Evolutionary conservation across 2,113 vertebrate genomes (phyloP), one percentile per base, ranked within the genome.

Genomic region (Cepphus grylle): DNA sequence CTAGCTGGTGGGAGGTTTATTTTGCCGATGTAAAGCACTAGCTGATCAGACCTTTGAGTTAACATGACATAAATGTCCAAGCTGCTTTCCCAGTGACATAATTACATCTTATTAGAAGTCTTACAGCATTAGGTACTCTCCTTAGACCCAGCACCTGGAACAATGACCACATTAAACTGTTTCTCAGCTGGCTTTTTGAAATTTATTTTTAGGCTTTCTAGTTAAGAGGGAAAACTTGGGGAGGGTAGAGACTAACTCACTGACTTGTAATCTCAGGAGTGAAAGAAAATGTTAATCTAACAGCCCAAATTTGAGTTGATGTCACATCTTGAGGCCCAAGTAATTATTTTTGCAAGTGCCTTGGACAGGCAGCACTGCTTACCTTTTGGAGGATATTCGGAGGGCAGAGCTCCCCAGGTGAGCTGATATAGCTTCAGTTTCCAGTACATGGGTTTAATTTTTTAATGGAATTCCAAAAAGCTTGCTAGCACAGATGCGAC

Each of bases 391-490:
- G 89, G 91, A 85, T 74, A 87, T 86, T 94, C 47, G 0, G 79
- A 92, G 86, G 85, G 93, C 52, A 93, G 90, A 87, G 76, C 81
- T 97, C 81, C 78, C 91, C 90, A 96, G 83, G 71, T 92, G 85
- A 78, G 81, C 83, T 94, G 88, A 83, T 82, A 82, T 2, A 95
- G 61, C 91, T 88, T 95, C 93, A 92, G 80, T 91, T 97, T 92
- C 95, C 94, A 96, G 86, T 93, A 97, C 88, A 96, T 80, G 96
- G 85, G 94, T 96, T 91, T 66, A 95, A 82, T 27, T 71, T 96
- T 94, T 93, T 96, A 95, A 78, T 42, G 85, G 73, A 85, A 94
- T 94, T 72, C 89, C 93, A 82, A 92, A 82, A 95, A 2, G 85
- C 79, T 85, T 79, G 91, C 88, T 40, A 86, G 94, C 93, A 82